A percentile compares a stretch with the other conserved stretches of the same genome.
phyloP scores from a whole-genome alignment of 2,113 vertebrate genomes.

The Pseudopipra pipra region DNA sequence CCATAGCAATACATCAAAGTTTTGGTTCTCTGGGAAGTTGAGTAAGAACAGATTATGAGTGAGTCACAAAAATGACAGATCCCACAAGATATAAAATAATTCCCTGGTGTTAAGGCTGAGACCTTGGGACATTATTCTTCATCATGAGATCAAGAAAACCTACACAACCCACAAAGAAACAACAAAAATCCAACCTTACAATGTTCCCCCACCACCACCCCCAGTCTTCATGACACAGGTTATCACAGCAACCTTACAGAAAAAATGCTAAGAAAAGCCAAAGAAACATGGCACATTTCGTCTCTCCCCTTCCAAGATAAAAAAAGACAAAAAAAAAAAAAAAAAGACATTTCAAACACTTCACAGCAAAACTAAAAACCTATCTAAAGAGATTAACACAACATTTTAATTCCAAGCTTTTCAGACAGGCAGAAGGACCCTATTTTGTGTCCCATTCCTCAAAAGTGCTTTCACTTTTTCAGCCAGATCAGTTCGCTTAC shows the following conservation, averaged over 20 bases:
- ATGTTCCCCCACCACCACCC: accelerated
- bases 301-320: neutral
- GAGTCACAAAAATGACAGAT: neutral
- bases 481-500: neutral
- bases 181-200: too few species aligned
- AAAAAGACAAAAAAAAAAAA: too few species aligned
- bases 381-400: neutral
- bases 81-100: neutral
- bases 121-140: neutral
- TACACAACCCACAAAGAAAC: neutral
- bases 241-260: neutral
- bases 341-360: neutral
- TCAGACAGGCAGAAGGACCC: neutral
- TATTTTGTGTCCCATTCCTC: neutral
- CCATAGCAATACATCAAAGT: neutral
- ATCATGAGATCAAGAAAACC: neutral
- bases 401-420: neutral
- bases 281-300: neutral
- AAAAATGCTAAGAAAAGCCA: neutral
- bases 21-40: neutral
- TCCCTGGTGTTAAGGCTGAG: neutral
- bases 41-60: neutral
- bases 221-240: accelerated
- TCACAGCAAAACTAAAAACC: neutral
- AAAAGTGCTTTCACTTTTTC: neutral